A percentile compares a stretch with the other conserved stretches of the same genome.
Evolutionary conservation across 2,113 vertebrate genomes (phyloP).

Genomic region (Triplophysa tibetana): DNA sequence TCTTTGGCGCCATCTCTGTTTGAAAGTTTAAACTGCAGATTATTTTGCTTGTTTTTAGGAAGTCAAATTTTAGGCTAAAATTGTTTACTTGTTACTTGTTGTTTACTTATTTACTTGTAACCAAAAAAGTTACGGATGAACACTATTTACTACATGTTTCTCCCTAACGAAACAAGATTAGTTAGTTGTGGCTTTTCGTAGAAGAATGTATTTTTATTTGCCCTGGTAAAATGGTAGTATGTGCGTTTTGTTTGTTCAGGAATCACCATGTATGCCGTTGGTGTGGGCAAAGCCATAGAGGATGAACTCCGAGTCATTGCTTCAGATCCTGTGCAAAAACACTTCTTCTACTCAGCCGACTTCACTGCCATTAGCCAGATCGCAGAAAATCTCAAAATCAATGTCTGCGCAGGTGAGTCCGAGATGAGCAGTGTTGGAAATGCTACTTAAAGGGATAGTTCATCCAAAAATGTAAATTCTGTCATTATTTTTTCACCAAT

Average conservation of each 20-base stretch:
- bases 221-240: background rate
- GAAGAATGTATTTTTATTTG: background rate
- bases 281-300: conserved; percentile 93
- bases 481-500: too few relatives aligned
- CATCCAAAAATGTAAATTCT: too few relatives aligned
- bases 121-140: too few relatives aligned
- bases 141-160: too few relatives aligned
- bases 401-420: conserved; percentile 87
- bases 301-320: conserved; percentile 92
- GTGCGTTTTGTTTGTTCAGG: conserved; percentile 68
- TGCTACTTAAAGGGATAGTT: too few relatives aligned
- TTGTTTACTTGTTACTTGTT: too few relatives aligned
- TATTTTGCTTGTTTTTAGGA: too few relatives aligned
- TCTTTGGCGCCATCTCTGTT: too few relatives aligned
- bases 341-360: conserved; percentile 91
- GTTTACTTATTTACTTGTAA: too few relatives aligned
- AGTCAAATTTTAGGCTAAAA: too few relatives aligned
- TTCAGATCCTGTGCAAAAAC: conserved; percentile 87
- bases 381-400: conserved; percentile 91
- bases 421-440: background rate
- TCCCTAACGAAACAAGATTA: too few relatives aligned
- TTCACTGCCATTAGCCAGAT: conserved; percentile 90
- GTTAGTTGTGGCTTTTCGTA: background rate
- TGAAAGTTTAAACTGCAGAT: too few relatives aligned
- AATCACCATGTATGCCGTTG: conserved; percentile 96